phyloP scores from a whole-genome alignment of 2,888 invertebrate species.

The Caenorhabditis auriculariae region DNA sequence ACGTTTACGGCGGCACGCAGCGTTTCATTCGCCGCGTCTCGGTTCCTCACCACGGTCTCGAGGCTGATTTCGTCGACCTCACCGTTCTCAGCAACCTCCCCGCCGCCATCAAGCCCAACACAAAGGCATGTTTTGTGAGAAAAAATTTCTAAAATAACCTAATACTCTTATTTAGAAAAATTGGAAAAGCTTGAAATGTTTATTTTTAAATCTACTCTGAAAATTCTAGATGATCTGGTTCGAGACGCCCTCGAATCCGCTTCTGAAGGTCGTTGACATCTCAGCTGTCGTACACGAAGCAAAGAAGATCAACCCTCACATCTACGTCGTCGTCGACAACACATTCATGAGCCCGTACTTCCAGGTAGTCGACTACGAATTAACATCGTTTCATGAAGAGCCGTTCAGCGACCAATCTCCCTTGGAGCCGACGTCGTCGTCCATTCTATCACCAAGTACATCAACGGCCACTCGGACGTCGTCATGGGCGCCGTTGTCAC shows the following conservation, averaged over 20 bases:
- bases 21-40: slow-evolving; percentile 70
- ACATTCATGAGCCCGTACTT: slow-evolving; percentile 73
- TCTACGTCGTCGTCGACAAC: slow-evolving; percentile 80
- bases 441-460: slow-evolving; percentile 93
- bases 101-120: slow-evolving; percentile 77
- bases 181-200: not conserved
- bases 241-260: slow-evolving; percentile 94
- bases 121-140: slow-evolving; percentile 73
- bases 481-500: slow-evolving; percentile 88
- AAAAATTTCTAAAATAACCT: not conserved
- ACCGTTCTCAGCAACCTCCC: slow-evolving; percentile 73
- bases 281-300: slow-evolving; percentile 68
- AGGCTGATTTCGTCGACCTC: slow-evolving; percentile 78
- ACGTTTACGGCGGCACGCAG: slow-evolving; percentile 80
- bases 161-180: not conserved
- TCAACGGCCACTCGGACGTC: slow-evolving; percentile 96
- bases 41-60: slow-evolving; percentile 72
- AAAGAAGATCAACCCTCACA: slow-evolving; percentile 68
- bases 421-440: slow-evolving; percentile 87
- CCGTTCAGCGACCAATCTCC: slow-evolving; percentile 77
- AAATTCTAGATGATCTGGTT: slow-evolving; percentile 78
- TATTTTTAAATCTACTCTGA: too few relatives aligned
- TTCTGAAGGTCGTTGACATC: slow-evolving; percentile 86
- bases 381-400: not conserved
- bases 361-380: slow-evolving; percentile 33